Evolutionary conservation across 2,113 vertebrate genomes (phyloP).

Genomic region (Echinops telfairi): DNA sequence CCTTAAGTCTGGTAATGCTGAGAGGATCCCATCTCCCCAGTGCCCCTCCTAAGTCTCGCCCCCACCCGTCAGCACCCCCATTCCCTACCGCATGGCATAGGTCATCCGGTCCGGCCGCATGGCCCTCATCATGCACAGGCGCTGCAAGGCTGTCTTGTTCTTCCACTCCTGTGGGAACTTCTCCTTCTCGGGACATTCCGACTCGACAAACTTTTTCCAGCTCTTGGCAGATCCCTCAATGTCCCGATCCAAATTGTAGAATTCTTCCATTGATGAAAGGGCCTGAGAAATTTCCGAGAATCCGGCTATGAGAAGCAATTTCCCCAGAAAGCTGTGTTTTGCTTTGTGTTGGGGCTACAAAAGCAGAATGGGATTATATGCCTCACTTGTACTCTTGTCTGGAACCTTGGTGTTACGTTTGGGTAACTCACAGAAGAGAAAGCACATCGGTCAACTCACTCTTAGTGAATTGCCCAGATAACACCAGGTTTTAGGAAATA

Average conservation of each 20-base stretch:
- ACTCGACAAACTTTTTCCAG: constrained; percentile 97
- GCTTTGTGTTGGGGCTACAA: rapidly evolving
- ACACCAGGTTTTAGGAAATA: neutral
- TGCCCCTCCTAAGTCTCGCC: too few relatives aligned
- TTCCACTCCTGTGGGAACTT: constrained; percentile 98
- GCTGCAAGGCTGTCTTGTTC: constrained; percentile 93
- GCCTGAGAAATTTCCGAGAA: constrained; percentile 85
- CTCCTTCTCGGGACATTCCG: constrained; percentile 96
- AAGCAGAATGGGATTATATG: neutral
- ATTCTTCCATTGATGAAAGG: constrained; percentile 94
- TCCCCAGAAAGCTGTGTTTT: neutral
- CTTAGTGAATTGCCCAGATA: neutral
- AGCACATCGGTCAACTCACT: neutral
- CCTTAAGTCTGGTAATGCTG: neutral
- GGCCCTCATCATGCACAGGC: constrained; percentile 93
- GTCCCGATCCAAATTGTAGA: constrained; percentile 94
- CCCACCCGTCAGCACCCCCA: rapidly evolving
- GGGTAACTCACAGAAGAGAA: neutral
- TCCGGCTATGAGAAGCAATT: neutral
- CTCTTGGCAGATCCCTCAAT: constrained; percentile 96
- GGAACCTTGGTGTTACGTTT: neutral
- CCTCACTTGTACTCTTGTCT: neutral
- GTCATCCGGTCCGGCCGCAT: constrained; percentile 93
- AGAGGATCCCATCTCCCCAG: neutral
- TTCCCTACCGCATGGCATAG: constrained; percentile 90